Conservation (phyloP, 2,797 vertebrate species). For the Phoxinus dragarum region DNA sequence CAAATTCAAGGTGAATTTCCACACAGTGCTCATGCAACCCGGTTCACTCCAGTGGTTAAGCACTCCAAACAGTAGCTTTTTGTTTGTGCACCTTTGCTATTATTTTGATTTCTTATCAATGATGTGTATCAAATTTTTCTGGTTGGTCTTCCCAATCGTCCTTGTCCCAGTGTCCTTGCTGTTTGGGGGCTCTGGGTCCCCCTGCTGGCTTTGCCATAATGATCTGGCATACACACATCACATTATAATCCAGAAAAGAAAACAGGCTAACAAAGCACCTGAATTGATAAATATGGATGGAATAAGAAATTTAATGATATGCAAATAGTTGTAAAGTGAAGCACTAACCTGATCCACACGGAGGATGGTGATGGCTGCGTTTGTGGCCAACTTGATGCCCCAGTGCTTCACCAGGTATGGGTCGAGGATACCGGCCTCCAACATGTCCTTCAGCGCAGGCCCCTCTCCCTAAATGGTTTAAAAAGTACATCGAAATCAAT, state of each 20-base stretch:
- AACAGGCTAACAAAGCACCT: neutral
- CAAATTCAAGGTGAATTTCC: constrained; percentile 26
- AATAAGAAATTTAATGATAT: neutral
- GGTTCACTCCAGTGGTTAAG: constrained; percentile 61
- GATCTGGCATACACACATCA: constrained; percentile 80
- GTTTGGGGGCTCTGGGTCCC: constrained; percentile 88
- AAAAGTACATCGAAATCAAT: neutral
- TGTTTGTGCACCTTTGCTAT: constrained; percentile 71
- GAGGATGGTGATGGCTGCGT: constrained; percentile 93
- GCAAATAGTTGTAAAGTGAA: constrained; percentile 9
- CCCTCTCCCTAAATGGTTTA: constrained; percentile 82
- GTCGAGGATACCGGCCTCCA: constrained; percentile 89
- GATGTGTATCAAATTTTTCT: constrained; percentile 84
- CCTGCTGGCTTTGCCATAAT: constrained; percentile 96
- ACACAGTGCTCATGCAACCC: constrained; percentile 66
- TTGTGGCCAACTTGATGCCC: constrained; percentile 95
- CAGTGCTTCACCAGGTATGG: constrained; percentile 93
- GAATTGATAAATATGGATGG: constrained; percentile 1
- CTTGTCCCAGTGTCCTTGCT: constrained; percentile 94
- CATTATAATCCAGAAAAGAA: neutral
- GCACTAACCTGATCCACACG: constrained; percentile 93
- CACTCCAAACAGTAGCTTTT: constrained; percentile 70
- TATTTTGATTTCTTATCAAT: constrained; percentile 70
- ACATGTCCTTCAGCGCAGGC: constrained; percentile 90
- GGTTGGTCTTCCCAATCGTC: constrained; percentile 88